These are phyloP conservation scores for Melinaea menophilus DNA, from an alignment of 2,888 invertebrate genomes.

Conservation along the genomic window DNA sequence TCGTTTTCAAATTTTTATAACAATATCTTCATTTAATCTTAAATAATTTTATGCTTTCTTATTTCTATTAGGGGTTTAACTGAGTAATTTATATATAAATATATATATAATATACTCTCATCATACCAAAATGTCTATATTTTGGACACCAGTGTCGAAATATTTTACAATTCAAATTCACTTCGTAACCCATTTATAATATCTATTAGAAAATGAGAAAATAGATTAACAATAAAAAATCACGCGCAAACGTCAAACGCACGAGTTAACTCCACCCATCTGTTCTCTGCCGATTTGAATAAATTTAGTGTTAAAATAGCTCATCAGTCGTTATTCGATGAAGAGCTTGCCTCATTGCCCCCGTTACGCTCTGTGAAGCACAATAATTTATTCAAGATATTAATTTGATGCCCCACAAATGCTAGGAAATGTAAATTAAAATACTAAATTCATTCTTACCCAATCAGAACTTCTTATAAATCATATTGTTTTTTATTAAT, in stretches of 20 bases:
- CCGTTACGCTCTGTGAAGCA: conserved; percentile 43
- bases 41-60: too few species aligned
- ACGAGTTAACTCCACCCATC: conserved; percentile 12
- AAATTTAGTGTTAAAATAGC: conserved; percentile 34
- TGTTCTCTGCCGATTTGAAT: conserved; percentile 27
- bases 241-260: conserved; percentile 10
- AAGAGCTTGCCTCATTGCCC: conserved; percentile 31
- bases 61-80: too few species aligned
- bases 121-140: too few species aligned
- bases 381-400: conserved; percentile 61
- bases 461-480: conserved; percentile 1
- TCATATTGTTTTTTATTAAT: too few species aligned
- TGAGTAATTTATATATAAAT: too few species aligned
- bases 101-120: too few species aligned
- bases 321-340: conserved; percentile 32
- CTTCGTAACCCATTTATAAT: too few species aligned
- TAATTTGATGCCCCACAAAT: conserved; percentile 45
- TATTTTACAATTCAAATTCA: too few species aligned
- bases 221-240: conserved; percentile 7
- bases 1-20: too few species aligned
- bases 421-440: conserved; percentile 23
- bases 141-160: too few species aligned
- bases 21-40: too few species aligned
- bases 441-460: conserved; percentile 18
- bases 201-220: background rate